These are phyloP conservation scores for Oreochromis mossambicus DNA, from an alignment of 2,797 vertebrate genomes.

Conservation along the genomic window DNA sequence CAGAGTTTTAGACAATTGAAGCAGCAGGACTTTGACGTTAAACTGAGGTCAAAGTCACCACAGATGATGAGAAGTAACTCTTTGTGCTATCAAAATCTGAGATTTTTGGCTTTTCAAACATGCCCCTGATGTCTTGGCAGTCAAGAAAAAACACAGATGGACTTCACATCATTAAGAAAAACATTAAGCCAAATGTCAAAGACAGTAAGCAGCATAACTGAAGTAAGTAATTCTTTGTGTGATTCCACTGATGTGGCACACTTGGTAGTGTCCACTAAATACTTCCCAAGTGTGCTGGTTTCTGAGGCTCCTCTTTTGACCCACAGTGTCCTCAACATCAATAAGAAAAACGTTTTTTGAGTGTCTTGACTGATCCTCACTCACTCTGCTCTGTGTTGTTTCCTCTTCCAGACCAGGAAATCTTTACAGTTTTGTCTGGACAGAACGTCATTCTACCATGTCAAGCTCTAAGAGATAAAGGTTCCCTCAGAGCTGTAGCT, in stretches of 20 bases:
- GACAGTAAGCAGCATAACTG: fast-evolving
- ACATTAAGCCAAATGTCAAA: no score
- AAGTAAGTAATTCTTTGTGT: no score
- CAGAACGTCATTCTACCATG: neutral
- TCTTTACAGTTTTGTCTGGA: fast-evolving
- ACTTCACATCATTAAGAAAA: fast-evolving
- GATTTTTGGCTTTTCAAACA: no score
- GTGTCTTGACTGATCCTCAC: fast-evolving
- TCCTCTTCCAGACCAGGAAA: fast-evolving
- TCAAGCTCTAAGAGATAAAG: neutral
- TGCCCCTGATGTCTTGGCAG: no score
- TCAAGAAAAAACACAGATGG: neutral
- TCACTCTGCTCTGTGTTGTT: neutral
- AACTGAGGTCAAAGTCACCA: fast-evolving
- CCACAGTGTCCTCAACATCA: neutral
- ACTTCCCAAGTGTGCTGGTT: fast-evolving
- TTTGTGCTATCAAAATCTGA: no score
- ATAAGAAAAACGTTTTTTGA: fast-evolving
- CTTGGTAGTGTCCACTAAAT: fast-evolving
- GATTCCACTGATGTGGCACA: fast-evolving
- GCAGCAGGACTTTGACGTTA: fast-evolving
- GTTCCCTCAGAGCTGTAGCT: neutral
- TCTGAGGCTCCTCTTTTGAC: fast-evolving
- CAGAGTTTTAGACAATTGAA: fast-evolving
- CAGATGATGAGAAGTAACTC: neutral